These are phyloP conservation scores for Zoanthus sansibaricus DNA, from an alignment of 92 coral and sea anemone genomes.

Conservation along the genomic window DNA sequence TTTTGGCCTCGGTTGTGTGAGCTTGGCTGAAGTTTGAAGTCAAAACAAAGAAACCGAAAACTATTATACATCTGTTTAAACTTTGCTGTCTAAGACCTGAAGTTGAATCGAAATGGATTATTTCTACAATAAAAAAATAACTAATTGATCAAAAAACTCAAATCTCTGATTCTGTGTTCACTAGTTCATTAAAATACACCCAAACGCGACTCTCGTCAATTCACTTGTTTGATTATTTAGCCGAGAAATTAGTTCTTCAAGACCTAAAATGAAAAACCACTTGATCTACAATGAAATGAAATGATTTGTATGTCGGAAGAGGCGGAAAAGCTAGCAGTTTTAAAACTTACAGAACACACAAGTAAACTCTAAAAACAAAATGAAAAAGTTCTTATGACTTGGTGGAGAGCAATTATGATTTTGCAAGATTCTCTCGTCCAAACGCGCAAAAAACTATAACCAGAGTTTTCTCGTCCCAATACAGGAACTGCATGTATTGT, in stretches of 20 bases:
- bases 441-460: background rate
- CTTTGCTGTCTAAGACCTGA: background rate
- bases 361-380: background rate
- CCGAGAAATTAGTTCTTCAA: background rate
- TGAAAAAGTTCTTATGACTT: background rate
- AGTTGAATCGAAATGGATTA: background rate
- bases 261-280: constrained; percentile 5
- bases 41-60: background rate
- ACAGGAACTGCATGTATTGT: background rate
- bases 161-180: background rate
- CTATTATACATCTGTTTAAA: constrained; percentile 36
- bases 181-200: constrained; percentile 10
- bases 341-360: background rate
- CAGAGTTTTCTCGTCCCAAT: background rate
- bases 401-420: background rate
- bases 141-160: background rate
- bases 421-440: background rate
- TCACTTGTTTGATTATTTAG: constrained; percentile 3
- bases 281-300: background rate
- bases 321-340: background rate
- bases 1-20: background rate
- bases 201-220: background rate
- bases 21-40: constrained; percentile 8
- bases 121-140: background rate
- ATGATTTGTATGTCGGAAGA: background rate